phyloP scores from a whole-genome alignment of 2,888 invertebrate species.

The Acholoe squamosa region DNA sequence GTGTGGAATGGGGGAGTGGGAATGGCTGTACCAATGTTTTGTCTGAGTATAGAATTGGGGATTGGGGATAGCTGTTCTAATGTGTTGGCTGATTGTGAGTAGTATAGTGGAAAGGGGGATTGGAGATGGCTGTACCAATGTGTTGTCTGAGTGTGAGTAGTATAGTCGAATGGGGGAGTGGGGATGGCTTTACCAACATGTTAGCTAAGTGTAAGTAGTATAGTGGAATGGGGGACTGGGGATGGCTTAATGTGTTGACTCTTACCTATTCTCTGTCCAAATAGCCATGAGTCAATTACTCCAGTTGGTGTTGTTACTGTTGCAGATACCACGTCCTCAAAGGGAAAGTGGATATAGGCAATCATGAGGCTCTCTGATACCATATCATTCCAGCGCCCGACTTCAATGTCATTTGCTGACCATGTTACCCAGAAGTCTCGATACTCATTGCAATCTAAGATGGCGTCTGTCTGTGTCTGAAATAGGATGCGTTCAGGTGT shows the following conservation, averaged over 20 bases:
- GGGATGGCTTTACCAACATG: too few relatives aligned
- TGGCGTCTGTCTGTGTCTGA: slow-evolving; percentile 5
- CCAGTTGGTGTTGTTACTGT: background rate
- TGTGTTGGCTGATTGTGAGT: too few relatives aligned
- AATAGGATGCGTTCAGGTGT: background rate
- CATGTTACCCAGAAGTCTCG: slow-evolving; percentile 26
- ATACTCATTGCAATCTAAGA: background rate
- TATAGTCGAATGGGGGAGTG: too few relatives aligned
- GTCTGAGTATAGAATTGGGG: too few relatives aligned
- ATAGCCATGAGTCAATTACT: background rate
- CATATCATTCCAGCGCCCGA: background rate
- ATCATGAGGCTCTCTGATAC: background rate
- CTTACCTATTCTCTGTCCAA: background rate
- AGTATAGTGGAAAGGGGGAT: too few relatives aligned
- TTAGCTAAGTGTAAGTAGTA: too few relatives aligned
- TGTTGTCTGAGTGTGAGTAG: too few relatives aligned
- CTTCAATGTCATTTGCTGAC: background rate
- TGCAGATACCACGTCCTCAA: background rate
- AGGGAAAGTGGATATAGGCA: background rate
- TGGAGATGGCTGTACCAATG: too few relatives aligned
- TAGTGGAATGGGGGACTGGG: too few relatives aligned
- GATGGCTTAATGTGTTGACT: background rate
- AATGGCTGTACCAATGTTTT: too few relatives aligned
- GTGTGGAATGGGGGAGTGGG: too few relatives aligned
- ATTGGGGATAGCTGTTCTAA: too few relatives aligned